phyloP scores from a whole-genome alignment of 2,113 vertebrate species.

The Ciconia maguari region DNA sequence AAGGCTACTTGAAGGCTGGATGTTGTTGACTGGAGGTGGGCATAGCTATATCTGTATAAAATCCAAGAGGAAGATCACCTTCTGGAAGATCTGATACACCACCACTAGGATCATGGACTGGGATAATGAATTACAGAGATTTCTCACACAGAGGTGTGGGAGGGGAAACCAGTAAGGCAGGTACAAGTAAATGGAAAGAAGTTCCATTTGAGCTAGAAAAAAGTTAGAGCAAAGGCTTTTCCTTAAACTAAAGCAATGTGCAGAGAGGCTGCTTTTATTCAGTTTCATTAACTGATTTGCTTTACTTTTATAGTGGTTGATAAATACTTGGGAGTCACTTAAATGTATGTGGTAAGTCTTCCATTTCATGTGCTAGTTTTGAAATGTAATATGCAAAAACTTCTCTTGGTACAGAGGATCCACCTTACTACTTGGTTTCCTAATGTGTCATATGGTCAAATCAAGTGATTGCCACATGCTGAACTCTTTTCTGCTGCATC shows the following conservation, averaged over 20 bases:
- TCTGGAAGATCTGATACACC: neutral
- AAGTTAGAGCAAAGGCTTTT: neutral
- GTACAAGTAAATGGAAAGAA: neutral
- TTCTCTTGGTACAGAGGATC: neutral
- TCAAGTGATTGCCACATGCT: neutral
- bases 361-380: neutral
- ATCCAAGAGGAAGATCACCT: neutral
- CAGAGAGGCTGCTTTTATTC: neutral
- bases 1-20: neutral
- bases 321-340: neutral
- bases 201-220: neutral
- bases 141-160: neutral
- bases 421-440: neutral
- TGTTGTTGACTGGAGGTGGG: neutral
- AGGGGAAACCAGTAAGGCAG: neutral
- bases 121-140: neutral
- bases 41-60: rapidly evolving
- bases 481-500: neutral
- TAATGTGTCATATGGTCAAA: neutral
- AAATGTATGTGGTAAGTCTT: neutral
- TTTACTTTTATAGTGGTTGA: neutral
- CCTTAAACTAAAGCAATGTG: neutral
- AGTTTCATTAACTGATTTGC: neutral
- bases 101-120: neutral
- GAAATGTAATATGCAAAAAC: neutral